Evolutionary conservation across 2,888 invertebrate genomes (phyloP).

Genomic region (Cataglyphis albicans): DNA sequence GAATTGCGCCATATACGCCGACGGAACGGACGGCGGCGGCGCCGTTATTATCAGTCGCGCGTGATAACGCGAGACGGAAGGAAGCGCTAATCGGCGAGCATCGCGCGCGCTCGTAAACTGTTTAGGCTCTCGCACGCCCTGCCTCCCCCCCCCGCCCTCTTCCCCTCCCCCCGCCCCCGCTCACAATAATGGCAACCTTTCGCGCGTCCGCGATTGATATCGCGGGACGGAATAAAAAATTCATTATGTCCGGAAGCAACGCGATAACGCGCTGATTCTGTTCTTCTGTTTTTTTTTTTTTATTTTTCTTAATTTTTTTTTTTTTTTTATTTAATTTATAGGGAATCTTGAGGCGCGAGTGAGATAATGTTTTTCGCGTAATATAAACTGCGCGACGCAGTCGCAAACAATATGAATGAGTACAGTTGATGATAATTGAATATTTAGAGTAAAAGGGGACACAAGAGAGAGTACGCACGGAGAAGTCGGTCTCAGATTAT

Average conservation of each 20-base stretch:
- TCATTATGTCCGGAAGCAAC: conserved; percentile 38
- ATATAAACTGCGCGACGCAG: background rate
- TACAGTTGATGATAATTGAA: background rate
- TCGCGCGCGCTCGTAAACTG: conserved; percentile 56
- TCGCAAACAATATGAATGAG: background rate
- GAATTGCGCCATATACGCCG: conserved; percentile 5
- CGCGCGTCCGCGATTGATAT: conserved; percentile 55
- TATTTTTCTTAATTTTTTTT: background rate
- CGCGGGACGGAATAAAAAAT: conserved; percentile 50
- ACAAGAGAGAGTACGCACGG: background rate
- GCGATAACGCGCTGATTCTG: conserved; percentile 23
- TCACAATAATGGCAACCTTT: conserved; percentile 56
- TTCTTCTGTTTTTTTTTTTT: background rate
- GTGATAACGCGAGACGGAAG: conserved; percentile 56
- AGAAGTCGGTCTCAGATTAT: background rate
- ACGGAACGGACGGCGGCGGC: conserved; percentile 21
- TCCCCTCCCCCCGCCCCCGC: background rate
- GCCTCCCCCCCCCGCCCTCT: no score
- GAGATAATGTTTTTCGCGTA: background rate
- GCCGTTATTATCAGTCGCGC: conserved; percentile 51
- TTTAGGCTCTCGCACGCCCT: conserved; percentile 40
- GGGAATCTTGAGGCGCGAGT: conserved; percentile 2
- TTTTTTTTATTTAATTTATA: conserved; percentile 18
- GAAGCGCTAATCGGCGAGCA: conserved; percentile 50
- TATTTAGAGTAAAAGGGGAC: background rate